Evolutionary conservation across 1,140 invertebrate species (phyloP).

Genomic region (Pachyrhynchus sulphureomaculatus): DNA sequence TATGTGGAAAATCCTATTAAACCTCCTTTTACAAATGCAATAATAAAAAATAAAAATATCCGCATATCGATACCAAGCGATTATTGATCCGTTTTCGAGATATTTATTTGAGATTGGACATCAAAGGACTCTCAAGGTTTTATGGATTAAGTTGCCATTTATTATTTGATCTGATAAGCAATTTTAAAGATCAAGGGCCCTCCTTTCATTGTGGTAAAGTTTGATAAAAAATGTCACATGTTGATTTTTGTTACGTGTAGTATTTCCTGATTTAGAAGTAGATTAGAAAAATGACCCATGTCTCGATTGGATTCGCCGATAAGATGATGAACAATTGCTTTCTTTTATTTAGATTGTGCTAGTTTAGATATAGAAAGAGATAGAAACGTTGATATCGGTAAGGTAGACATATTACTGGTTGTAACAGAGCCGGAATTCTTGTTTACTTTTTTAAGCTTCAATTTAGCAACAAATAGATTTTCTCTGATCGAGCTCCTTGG

Average conservation of each 20-base stretch:
- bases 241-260: slow-evolving; percentile 35
- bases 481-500: no score
- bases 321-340: slow-evolving; percentile 1
- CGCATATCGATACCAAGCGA: slow-evolving; percentile 23
- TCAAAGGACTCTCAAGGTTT: slow-evolving; percentile 45
- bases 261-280: slow-evolving; percentile 32
- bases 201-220: slow-evolving; percentile 28
- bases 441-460: no score
- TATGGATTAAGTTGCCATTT: slow-evolving; percentile 39
- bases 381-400: no score
- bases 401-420: no score
- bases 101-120: slow-evolving; percentile 41
- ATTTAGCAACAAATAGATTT: no score
- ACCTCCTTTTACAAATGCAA: slow-evolving; percentile 15
- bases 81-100: slow-evolving; percentile 34
- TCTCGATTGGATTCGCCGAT: slow-evolving; percentile 21
- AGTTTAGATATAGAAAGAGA: slow-evolving; percentile 9
- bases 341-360: slow-evolving; percentile 19
- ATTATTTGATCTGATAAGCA: slow-evolving; percentile 41
- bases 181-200: slow-evolving; percentile 38
- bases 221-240: slow-evolving; percentile 38
- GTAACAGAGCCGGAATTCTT: no score
- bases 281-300: slow-evolving; percentile 32
- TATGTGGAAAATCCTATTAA: slow-evolving; percentile 43
- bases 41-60: slow-evolving; percentile 25